Evolutionary conservation across 2,113 vertebrate species (phyloP), one percentile per base, ranked within the genome.

Genomic region (Coptodon bakossiorum): DNA sequence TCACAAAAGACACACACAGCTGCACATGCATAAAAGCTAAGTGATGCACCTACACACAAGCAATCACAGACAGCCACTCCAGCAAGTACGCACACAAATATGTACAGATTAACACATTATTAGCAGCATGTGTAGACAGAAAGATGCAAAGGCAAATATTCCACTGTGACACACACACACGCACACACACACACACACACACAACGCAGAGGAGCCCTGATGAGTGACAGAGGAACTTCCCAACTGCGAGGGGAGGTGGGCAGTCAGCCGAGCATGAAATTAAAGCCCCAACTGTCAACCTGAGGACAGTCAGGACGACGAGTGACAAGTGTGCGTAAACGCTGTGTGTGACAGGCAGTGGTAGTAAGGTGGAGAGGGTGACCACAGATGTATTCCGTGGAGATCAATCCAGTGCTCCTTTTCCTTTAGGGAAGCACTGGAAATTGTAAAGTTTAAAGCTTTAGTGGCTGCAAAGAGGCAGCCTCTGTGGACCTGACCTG

Each of bases 261-360:
- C 7, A 56, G 80, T 22, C 92, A 93, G 81, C 57, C 22, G 34
- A 95, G 95, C 95, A 92, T 96, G 95, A 96, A 96, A 96, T 96
- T 94, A 96, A 95, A 94, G 91, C 84, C 93, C 91, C 81, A 86
- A 92, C 92, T 91, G 88, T 91, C 88, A 94, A 90, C 79, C 89
- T 88, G 88, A 84, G 89, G 90, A 87, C 86, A 89, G 54, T 88
- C 31, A 57, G 78, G 38, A 78, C 19, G 3, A 29, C 43, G 43
- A 85, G 50, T 84, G 83, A 84, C 17, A 27, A 3, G 34, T 80
- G 83, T 57, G 76, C 76, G 50, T 83, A 52, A 54, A 11, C 29
- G 57, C 59, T 63, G 53, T 82, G 71, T 57, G 80, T 71, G 66
- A 61, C 63, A 36, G 81, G 31, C 34, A 14, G 56, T 59, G 78